Evolutionary conservation across 1,140 invertebrate species (phyloP), one percentile per base, ranked within the genome.

Genomic region (Anastrepha obliqua): DNA sequence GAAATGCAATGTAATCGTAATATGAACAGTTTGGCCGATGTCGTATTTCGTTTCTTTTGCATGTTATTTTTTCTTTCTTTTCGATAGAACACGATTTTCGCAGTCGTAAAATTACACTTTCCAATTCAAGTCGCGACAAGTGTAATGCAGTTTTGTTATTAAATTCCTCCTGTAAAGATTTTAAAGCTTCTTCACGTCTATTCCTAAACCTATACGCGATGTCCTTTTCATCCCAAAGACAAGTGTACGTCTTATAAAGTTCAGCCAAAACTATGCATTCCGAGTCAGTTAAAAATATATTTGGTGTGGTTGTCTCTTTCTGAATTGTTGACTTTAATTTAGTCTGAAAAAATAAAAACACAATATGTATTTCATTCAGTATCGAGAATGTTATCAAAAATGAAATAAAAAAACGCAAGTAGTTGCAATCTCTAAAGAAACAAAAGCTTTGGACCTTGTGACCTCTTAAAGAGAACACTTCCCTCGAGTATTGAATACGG

Each of bases 1-100:
- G 74, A 39, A 64, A 87, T 15, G n/a, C 15, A 47, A 87, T 47
- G 11, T 87, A 11, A 6, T 87, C 60, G 64, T 85, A 85, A 65
- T 64, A 64, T 1, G 70, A 42, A 47, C 42, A 47, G 17, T 5
- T n/a, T 51, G 70, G 70, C 44, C 65, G 44, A 58, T 85, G 42
- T 1, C 44, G 17, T 15, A 20, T 55, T n/a, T 87, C 59, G 1
- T 60, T 58, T 70, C 58, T 47, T 17, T 13, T 39, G 5, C 20
- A 87, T 58, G 15, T 39, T 70, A 55, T 55, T 9, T 55, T 60
- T 74, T 87, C 9, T 58, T 81, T 29, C 60, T 87, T 55, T 85
- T 85, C 59, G 17, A 51, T 29, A 11, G 87, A 64, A 44, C 42
- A 64, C 11, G 60, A 39, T 74, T 47, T 74, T 47, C 70, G 70